These are phyloP conservation scores for Geococcyx californianus DNA, from an alignment of 2,113 vertebrate species.

Conservation along the genomic window DNA sequence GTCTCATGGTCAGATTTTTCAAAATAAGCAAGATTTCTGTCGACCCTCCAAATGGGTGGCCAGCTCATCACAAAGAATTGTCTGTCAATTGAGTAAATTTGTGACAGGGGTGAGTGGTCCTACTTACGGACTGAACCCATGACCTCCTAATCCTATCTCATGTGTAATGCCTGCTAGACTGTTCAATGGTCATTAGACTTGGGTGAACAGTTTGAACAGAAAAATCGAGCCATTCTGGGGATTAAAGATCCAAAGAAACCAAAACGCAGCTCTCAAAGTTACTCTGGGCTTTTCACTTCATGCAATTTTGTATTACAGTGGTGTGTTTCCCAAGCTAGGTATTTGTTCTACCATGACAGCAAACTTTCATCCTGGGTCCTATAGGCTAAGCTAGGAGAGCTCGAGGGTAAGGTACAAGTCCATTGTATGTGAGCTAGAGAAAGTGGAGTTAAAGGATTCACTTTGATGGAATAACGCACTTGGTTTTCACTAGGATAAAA, in stretches of 20 bases:
- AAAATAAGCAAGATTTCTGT: slow-evolving; percentile 49
- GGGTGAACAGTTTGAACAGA: slow-evolving; percentile 58
- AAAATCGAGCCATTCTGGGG: slow-evolving; percentile 10
- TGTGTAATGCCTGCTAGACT: slow-evolving; percentile 59
- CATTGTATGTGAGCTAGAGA: neutral
- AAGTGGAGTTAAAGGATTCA: slow-evolving; percentile 6
- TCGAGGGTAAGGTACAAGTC: neutral
- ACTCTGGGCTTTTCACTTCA: neutral
- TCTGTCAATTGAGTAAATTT: slow-evolving; percentile 66
- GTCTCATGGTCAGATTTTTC: slow-evolving; percentile 60
- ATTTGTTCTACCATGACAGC: neutral
- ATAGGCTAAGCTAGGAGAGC: neutral
- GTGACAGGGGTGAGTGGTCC: slow-evolving; percentile 63
- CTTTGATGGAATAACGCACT: neutral
- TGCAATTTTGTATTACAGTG: neutral
- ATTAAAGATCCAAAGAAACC: slow-evolving; percentile 55
- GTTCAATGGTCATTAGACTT: slow-evolving; percentile 68
- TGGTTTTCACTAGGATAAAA: neutral
- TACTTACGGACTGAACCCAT: slow-evolving; percentile 64
- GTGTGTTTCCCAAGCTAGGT: neutral
- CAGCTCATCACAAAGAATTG: slow-evolving; percentile 65
- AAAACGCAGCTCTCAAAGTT: neutral
- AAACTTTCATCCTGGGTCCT: neutral
- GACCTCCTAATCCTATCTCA: slow-evolving; percentile 73
- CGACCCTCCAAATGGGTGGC: slow-evolving; percentile 68